Evolutionary conservation across 2,113 vertebrate genomes (phyloP).

Genomic region (Cheirogaleus medius): DNA sequence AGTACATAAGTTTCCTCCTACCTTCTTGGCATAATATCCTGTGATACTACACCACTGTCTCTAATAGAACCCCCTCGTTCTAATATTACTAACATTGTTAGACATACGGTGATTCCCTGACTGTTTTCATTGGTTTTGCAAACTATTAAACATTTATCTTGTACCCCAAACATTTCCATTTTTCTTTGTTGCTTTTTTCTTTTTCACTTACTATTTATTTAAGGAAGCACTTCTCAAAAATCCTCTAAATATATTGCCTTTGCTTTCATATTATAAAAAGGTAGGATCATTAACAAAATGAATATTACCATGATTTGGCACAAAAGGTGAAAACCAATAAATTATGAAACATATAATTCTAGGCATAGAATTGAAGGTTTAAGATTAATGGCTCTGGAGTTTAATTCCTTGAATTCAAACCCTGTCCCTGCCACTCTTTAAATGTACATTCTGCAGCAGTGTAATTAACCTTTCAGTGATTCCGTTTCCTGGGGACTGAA

Average conservation of each 20-base stretch:
- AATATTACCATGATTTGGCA: background rate
- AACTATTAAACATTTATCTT: background rate
- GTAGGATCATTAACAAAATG: background rate
- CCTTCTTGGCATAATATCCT: background rate
- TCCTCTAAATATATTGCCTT: background rate
- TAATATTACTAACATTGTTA: background rate
- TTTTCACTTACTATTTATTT: background rate
- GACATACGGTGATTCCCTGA: background rate
- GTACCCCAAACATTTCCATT: background rate
- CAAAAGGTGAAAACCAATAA: background rate
- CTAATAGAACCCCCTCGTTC: background rate
- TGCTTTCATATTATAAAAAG: background rate
- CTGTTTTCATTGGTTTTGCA: background rate
- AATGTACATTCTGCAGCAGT: background rate
- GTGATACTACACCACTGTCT: background rate
- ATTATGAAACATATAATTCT: background rate
- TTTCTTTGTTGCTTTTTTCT: background rate
- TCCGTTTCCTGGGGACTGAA: background rate
- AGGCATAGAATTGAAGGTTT: background rate
- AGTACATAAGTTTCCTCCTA: fast-evolving
- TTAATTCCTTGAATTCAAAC: background rate
- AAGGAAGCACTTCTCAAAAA: background rate
- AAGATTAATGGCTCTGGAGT: background rate
- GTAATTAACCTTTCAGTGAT: conserved; percentile 1
- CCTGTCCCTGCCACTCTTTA: background rate